These are phyloP conservation scores for Caenorhabditis latens DNA, from an alignment of 1,140 invertebrate species.

Conservation along the genomic window DNA sequence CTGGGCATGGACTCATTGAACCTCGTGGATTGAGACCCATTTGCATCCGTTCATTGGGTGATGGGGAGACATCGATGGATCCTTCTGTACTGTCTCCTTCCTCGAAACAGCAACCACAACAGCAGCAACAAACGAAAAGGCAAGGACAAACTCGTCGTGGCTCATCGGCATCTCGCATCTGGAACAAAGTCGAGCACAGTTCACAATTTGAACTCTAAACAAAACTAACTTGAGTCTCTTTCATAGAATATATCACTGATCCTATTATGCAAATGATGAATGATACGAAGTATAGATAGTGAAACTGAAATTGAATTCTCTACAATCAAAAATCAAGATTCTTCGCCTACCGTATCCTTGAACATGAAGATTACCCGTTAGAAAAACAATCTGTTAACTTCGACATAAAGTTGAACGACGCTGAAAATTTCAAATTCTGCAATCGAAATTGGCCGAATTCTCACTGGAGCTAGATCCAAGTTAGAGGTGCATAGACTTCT, in stretches of 20 bases:
- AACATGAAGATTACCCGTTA: slow-evolving; percentile 86
- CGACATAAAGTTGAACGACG: no score
- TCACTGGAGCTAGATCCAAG: no score
- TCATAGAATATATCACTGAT: slow-evolving; percentile 73
- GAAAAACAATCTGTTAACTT: no score
- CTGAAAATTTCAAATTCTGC: no score
- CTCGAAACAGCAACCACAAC: slow-evolving; percentile 66
- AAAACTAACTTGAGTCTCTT: slow-evolving; percentile 56
- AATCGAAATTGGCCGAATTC: no score
- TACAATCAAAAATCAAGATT: slow-evolving; percentile 63
- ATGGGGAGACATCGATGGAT: slow-evolving; percentile 58
- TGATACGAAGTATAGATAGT: slow-evolving; percentile 75
- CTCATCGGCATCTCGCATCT: slow-evolving; percentile 65
- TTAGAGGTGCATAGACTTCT: no score
- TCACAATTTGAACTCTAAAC: no score
- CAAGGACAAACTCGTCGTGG: slow-evolving; percentile 65
- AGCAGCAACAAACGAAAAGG: slow-evolving; percentile 66
- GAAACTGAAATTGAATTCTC: slow-evolving; percentile 70
- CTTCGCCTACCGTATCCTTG: slow-evolving; percentile 88
- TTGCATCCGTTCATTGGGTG: slow-evolving; percentile 41
- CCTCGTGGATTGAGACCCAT: slow-evolving; percentile 17
- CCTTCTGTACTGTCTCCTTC: slow-evolving; percentile 58
- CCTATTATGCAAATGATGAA: slow-evolving; percentile 73
- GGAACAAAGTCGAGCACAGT: neutral
- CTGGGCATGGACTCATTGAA: slow-evolving; percentile 32